Conservation (phyloP, 2,113 vertebrate species). For the Gymnobelideus leadbeateri region DNA sequence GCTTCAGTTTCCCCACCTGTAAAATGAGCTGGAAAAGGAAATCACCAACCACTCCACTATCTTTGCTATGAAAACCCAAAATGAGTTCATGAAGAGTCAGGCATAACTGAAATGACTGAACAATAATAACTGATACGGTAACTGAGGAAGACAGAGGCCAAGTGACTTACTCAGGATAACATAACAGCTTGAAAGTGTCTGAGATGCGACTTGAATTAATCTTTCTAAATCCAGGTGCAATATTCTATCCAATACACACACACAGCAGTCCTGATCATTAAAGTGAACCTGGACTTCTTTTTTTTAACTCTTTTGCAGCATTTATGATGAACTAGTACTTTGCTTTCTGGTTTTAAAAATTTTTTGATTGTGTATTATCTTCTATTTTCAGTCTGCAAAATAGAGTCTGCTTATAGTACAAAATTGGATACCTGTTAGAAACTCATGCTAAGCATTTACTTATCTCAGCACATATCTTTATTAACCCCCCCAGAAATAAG, state of each 20-base stretch:
- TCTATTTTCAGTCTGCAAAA: conserved; percentile 45
- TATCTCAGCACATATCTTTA: not conserved
- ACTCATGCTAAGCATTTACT: conserved; percentile 4
- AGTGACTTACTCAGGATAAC: not conserved
- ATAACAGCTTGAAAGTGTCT: not conserved
- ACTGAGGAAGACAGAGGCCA: not conserved
- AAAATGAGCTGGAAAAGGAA: no score
- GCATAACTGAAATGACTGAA: no score
- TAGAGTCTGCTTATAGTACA: not conserved
- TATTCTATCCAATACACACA: not conserved
- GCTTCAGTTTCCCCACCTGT: no score
- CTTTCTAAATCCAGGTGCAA: not conserved
- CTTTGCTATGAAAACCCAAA: no score
- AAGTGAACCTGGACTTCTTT: conserved; percentile 6
- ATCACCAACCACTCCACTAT: no score
- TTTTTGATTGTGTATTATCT: not conserved
- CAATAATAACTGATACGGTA: not conserved
- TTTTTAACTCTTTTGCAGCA: not conserved
- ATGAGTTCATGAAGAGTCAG: no score
- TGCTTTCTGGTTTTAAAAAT: conserved; percentile 28
- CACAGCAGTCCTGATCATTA: not conserved
- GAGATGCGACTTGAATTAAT: not conserved
- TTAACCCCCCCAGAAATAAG: not conserved
- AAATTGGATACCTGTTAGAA: not conserved
- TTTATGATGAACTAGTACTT: not conserved